These are phyloP conservation scores for Scomber colias DNA, from an alignment of 2,113 vertebrate species.

Conservation along the genomic window DNA sequence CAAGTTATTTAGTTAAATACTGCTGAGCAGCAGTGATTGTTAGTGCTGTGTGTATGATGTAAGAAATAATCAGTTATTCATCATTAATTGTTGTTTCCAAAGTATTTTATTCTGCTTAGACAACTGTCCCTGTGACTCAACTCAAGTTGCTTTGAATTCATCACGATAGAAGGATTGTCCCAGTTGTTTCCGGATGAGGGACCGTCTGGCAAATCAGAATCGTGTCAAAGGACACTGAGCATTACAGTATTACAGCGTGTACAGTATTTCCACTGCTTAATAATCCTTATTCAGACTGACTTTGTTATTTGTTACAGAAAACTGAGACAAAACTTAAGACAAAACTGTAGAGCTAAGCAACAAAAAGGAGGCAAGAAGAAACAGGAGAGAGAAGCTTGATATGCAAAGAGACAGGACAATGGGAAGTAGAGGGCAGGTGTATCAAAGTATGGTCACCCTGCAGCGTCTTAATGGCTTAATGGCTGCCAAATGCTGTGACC, in stretches of 20 bases:
- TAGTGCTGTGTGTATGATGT: no score
- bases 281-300: slow-evolving; percentile 6
- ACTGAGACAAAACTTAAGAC: neutral
- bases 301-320: neutral
- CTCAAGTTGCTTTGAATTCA: neutral
- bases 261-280: neutral
- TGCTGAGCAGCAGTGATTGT: no score
- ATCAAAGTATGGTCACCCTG: slow-evolving; percentile 40
- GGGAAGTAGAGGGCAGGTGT: slow-evolving; percentile 21
- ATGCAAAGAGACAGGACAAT: neutral
- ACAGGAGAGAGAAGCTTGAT: neutral
- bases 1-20: no score
- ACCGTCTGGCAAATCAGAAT: neutral
- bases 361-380: neutral
- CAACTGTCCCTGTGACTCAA: neutral
- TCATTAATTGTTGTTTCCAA: neutral
- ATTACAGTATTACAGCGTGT: slow-evolving; percentile 14
- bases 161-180: slow-evolving; percentile 23
- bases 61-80: no score
- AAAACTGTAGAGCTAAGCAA: slow-evolving; percentile 7
- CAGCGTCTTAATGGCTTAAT: slow-evolving; percentile 72
- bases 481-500: slow-evolving; percentile 66
- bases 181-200: slow-evolving; percentile 4
- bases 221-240: slow-evolving; percentile 10
- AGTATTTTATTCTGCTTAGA: neutral